Evolutionary conservation across 2,113 vertebrate genomes (phyloP).

Genomic region (Orthochromis indermauri): DNA sequence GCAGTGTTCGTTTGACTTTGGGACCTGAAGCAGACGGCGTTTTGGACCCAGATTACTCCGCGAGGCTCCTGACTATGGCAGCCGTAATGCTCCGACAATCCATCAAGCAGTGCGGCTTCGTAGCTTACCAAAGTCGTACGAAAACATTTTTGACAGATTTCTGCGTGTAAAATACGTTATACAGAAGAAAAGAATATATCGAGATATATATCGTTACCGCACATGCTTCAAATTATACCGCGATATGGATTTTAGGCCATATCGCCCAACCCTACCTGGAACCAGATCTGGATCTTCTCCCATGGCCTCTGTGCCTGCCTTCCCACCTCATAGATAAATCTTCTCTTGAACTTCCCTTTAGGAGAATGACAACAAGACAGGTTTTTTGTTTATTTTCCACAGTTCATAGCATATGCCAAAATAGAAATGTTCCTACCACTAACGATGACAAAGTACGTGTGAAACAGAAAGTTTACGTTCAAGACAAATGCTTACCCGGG

Average conservation of each 20-base stretch:
- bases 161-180: background rate
- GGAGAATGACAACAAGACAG: background rate
- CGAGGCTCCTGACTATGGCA: background rate
- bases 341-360: constrained; percentile 78
- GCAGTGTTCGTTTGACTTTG: background rate
- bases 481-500: constrained; percentile 1
- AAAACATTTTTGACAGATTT: background rate
- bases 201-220: background rate
- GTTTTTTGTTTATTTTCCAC: background rate
- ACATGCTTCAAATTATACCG: background rate
- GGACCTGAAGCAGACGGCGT: background rate
- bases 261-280: constrained; percentile 68
- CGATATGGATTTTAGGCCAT: background rate
- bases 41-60: background rate
- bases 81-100: background rate
- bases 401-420: background rate
- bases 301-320: constrained; percentile 73
- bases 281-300: constrained; percentile 77
- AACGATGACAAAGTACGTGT: background rate
- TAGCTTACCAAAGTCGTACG: background rate
- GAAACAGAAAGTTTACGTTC: background rate
- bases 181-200: background rate
- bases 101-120: background rate
- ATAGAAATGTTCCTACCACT: background rate
- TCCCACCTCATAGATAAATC: constrained; percentile 73